A percentile compares a stretch with the other conserved stretches of the same genome.
phyloP scores from a whole-genome alignment of 2,797 vertebrate genomes.

The Pelodytes ibericus region DNA sequence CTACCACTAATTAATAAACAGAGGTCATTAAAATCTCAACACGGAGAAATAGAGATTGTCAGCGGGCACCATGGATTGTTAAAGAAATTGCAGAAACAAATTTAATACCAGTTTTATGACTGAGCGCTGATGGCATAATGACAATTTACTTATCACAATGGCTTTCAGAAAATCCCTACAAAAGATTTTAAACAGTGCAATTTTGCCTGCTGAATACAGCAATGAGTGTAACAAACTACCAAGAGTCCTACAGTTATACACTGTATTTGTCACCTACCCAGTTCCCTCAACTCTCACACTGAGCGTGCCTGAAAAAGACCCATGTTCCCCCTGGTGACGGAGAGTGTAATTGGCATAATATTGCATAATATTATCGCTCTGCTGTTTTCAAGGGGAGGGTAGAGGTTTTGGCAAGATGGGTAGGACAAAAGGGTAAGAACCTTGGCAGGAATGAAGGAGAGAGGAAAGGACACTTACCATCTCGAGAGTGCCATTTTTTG shows the following conservation, averaged over 20 bases:
- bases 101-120: constrained; percentile 54
- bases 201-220: too few relatives aligned
- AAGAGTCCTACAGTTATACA: not conserved
- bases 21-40: constrained; percentile 58
- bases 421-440: too few relatives aligned
- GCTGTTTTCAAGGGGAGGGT: too few relatives aligned
- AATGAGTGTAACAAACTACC: not conserved
- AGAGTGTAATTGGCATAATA: too few relatives aligned
- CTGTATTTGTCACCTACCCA: not conserved
- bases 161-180: not conserved
- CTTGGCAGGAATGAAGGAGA: too few relatives aligned
- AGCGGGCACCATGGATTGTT: constrained; percentile 37
- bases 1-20: constrained; percentile 58
- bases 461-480: too few relatives aligned
- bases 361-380: too few relatives aligned
- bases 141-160: constrained; percentile 38
- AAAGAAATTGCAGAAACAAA: constrained; percentile 54
- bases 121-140: constrained; percentile 15
- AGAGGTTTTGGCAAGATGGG: too few relatives aligned
- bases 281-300: too few relatives aligned
- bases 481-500: too few relatives aligned
- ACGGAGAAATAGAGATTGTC: constrained; percentile 57
- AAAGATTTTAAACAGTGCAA: not conserved
- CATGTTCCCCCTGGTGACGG: too few relatives aligned
- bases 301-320: too few relatives aligned